Evolutionary conservation across 2,888 invertebrate genomes (phyloP).

Genomic region (Watsonalla cultraria): DNA sequence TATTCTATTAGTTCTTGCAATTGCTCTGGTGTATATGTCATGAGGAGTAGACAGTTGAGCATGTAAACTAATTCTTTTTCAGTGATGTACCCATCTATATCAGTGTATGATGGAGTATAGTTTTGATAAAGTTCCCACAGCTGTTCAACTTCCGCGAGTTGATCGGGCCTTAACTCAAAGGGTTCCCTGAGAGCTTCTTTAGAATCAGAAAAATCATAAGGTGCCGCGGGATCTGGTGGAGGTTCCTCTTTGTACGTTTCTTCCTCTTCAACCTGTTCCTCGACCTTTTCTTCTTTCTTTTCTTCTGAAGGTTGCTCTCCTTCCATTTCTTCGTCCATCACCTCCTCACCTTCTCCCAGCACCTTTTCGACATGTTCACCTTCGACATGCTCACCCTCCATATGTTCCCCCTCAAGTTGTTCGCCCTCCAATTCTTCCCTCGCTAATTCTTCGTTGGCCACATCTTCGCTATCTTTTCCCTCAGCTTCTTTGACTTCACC

Average conservation of each 20-base stretch:
- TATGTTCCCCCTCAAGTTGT: conserved; percentile 18
- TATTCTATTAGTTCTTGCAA: conserved; percentile 53
- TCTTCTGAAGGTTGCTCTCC: conserved; percentile 26
- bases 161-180: conserved; percentile 58
- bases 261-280: conserved; percentile 49
- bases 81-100: conserved; percentile 57
- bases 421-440: conserved; percentile 26
- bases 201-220: conserved; percentile 57
- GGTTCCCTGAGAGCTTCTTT: conserved; percentile 54
- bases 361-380: conserved; percentile 21
- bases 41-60: conserved; percentile 55
- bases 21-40: conserved; percentile 64
- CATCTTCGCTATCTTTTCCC: conserved; percentile 21
- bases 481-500: conserved; percentile 20
- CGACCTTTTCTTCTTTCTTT: conserved; percentile 23
- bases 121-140: conserved; percentile 63
- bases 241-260: conserved; percentile 48
- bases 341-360: conserved; percentile 30
- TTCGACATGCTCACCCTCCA: conserved; percentile 21
- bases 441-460: conserved; percentile 17
- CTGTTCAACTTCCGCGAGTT: conserved; percentile 60
- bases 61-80: conserved; percentile 63
- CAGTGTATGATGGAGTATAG: conserved; percentile 63
- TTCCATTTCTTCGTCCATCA: conserved; percentile 23
- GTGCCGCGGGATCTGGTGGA: conserved; percentile 65